Percentiles rank a stretch among this genome's conserved stretches.
These are phyloP conservation scores for Urocynchramus pylzowi DNA, from an alignment of 2,113 vertebrate species.

Conservation along the genomic window DNA sequence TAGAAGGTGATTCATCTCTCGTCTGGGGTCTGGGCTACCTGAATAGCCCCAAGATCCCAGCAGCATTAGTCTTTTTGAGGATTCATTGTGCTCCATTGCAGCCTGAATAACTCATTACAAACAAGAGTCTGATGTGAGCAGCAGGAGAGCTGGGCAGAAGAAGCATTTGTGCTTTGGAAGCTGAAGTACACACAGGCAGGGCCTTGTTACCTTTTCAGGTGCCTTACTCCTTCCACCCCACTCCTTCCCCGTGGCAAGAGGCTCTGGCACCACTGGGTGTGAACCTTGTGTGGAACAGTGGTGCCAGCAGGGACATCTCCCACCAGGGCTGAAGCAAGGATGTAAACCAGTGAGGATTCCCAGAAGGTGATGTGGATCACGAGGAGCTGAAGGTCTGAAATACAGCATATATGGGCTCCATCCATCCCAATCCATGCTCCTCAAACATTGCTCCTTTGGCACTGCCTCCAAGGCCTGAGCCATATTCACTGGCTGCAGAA, in stretches of 20 bases:
- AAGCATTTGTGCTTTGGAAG: not conserved
- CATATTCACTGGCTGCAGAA: not conserved
- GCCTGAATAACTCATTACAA: constrained; percentile 8
- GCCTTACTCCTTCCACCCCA: not conserved
- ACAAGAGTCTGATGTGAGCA: not conserved
- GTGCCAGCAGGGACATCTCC: not conserved
- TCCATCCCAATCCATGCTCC: not conserved
- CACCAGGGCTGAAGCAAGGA: not conserved
- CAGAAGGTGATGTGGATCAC: not conserved
- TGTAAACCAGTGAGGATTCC: not conserved
- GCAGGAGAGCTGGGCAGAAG: not conserved
- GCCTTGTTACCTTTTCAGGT: rapidly evolving
- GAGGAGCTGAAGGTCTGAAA: not conserved
- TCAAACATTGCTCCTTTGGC: not conserved
- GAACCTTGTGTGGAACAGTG: not conserved
- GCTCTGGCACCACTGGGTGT: not conserved
- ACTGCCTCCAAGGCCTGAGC: not conserved
- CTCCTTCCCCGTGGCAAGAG: not conserved
- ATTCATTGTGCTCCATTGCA: not conserved
- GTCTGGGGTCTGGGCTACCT: constrained; percentile 1
- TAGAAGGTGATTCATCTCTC: constrained; percentile 43
- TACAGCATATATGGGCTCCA: not conserved
- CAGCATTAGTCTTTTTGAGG: constrained; percentile 14
- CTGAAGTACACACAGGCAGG: not conserved
- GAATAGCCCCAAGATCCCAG: constrained; percentile 6